phyloP scores from a whole-genome alignment of 1,140 invertebrate species.

The Conus betulinus region DNA sequence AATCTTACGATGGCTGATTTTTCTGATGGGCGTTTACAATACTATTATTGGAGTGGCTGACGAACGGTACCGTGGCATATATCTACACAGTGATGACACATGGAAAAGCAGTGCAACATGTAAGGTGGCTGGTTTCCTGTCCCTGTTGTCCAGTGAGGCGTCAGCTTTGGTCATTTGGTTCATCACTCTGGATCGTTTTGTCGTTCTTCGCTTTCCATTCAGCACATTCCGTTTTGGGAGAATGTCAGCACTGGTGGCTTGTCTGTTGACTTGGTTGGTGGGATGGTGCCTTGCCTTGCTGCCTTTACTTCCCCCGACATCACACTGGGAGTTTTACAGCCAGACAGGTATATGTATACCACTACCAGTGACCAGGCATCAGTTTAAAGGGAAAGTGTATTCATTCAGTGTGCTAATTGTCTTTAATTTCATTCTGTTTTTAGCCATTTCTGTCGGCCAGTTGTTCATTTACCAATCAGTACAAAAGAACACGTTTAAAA shows the following conservation, averaged over 20 bases:
- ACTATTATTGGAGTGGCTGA: too few relatives aligned
- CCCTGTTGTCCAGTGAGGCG: too few relatives aligned
- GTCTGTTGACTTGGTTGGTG: slow-evolving; percentile 19
- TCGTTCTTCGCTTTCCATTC: slow-evolving; percentile 19
- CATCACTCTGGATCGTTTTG: slow-evolving; percentile 30
- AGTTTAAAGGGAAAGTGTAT: too few relatives aligned
- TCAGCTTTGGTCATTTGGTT: too few relatives aligned
- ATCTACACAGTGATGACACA: too few relatives aligned
- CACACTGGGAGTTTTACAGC: slow-evolving; percentile 54
- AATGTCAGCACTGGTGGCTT: slow-evolving; percentile 14
- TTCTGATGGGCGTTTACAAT: too few relatives aligned
- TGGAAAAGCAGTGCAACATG: too few relatives aligned
- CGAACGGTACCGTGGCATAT: too few relatives aligned
- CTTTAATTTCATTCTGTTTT: slow-evolving; percentile 51
- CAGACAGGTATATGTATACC: slow-evolving; percentile 52
- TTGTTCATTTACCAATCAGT: slow-evolving; percentile 16
- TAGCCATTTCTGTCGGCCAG: slow-evolving; percentile 49
- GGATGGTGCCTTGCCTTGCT: slow-evolving; percentile 19
- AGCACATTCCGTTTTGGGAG: neutral
- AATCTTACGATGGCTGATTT: too few relatives aligned
- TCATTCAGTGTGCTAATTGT: slow-evolving; percentile 47
- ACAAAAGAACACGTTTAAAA: neutral
- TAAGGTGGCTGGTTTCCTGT: too few relatives aligned
- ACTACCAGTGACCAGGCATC: too few relatives aligned
- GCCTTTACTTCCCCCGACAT: slow-evolving; percentile 25